A percentile compares a stretch with the other conserved stretches of the same genome.
Evolutionary conservation across 2,113 vertebrate genomes (phyloP).

Genomic region (Barnardius zonarius): DNA sequence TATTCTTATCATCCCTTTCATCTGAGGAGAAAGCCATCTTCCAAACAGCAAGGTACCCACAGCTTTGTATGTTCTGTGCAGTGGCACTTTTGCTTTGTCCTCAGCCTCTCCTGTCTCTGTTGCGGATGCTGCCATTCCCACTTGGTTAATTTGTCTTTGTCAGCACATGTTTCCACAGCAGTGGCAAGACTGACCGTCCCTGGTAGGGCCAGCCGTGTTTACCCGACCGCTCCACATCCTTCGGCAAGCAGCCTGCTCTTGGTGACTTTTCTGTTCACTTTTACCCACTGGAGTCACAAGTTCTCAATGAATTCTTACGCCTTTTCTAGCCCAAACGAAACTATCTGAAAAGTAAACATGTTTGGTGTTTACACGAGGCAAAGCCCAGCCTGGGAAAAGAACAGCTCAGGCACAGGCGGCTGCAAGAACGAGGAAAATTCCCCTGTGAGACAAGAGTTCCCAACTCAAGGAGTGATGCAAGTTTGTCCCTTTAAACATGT

Average conservation of each 20-base stretch:
- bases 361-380: slow-evolving; percentile 44
- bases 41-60: background rate
- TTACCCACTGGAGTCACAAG: slow-evolving; percentile 22
- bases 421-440: slow-evolving; percentile 39
- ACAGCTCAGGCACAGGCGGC: background rate
- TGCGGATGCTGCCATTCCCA: background rate
- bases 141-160: slow-evolving; percentile 18
- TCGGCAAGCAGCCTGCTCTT: background rate
- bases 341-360: slow-evolving; percentile 39
- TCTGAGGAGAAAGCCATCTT: background rate
- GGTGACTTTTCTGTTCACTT: slow-evolving; percentile 21
- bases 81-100: background rate
- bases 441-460: slow-evolving; percentile 43
- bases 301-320: slow-evolving; percentile 19
- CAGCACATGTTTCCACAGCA: background rate
- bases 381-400: slow-evolving; percentile 36
- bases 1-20: background rate
- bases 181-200: background rate
- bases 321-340: slow-evolving; percentile 20
- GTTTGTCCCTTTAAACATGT: slow-evolving; percentile 5
- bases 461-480: slow-evolving; percentile 48
- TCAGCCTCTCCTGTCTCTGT: background rate
- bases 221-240: background rate
- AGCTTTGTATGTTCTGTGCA: background rate
- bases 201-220: background rate